phyloP scores from a whole-genome alignment of 2,888 invertebrate species.

The Mesorhabditis sp. region DNA sequence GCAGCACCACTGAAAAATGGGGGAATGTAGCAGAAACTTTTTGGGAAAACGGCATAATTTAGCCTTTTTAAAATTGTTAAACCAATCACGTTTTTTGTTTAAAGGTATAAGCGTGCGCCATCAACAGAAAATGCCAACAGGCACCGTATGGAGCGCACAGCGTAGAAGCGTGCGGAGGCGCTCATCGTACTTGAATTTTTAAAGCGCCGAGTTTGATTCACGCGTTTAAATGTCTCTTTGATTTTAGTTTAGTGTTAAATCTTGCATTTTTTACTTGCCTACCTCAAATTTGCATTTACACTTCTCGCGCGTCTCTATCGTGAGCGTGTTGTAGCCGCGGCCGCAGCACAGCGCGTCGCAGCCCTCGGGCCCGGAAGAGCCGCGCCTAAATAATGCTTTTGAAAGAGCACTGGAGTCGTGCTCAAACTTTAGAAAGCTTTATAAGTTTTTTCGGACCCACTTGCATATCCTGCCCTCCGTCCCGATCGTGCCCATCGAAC shows the following conservation, averaged over 20 bases:
- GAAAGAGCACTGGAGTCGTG: neutral
- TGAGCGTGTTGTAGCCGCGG: slow-evolving; percentile 55
- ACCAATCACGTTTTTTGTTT: neutral
- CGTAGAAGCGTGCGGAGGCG: too few relatives aligned
- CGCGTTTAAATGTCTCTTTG: too few relatives aligned
- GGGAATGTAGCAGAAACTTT: neutral
- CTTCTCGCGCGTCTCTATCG: slow-evolving; percentile 37
- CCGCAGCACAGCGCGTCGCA: slow-evolving; percentile 57
- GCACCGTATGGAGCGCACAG: too few relatives aligned
- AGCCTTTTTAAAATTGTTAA: neutral
- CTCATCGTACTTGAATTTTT: too few relatives aligned
- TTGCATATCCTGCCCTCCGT: slow-evolving; percentile 55
- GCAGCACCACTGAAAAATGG: slow-evolving; percentile 55
- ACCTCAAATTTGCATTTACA: slow-evolving; percentile 38
- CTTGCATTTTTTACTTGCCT: neutral
- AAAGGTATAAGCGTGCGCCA: too few relatives aligned
- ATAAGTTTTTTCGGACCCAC: slow-evolving; percentile 23
- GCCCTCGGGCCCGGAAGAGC: slow-evolving; percentile 45
- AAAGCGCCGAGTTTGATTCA: too few relatives aligned
- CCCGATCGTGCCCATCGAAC: slow-evolving; percentile 50
- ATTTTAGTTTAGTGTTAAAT: too few relatives aligned
- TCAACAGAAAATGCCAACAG: too few relatives aligned
- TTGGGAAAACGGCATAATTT: neutral
- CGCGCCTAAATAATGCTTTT: slow-evolving; percentile 32
- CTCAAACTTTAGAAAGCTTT: neutral